phyloP scores from a whole-genome alignment of 2,113 vertebrate species.

The Cichladusa arquata region DNA sequence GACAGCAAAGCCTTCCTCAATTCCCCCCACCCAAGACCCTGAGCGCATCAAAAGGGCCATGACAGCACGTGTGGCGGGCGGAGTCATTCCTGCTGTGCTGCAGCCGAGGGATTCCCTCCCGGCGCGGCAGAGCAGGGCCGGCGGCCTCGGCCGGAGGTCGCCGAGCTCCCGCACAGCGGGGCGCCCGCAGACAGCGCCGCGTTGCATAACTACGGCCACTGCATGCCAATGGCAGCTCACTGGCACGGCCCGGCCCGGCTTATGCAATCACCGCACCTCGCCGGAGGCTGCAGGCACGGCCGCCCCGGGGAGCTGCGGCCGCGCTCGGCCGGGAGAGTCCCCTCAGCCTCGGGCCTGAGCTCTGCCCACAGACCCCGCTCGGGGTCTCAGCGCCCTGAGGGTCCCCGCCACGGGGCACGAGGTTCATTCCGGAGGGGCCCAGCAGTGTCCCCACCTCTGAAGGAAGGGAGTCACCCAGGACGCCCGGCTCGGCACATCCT shows the following conservation, averaged over 20 bases:
- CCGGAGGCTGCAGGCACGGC: background rate
- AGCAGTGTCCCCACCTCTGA: background rate
- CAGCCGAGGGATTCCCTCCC: background rate
- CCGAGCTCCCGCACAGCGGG: background rate
- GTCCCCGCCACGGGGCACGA: background rate
- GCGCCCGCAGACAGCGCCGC: background rate
- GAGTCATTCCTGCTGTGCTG: background rate
- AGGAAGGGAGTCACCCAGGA: background rate
- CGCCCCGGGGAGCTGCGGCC: background rate
- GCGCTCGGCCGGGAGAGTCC: background rate
- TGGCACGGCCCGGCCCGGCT: background rate
- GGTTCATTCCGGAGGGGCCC: background rate
- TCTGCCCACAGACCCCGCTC: background rate
- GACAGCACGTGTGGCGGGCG: background rate
- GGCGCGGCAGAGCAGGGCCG: background rate
- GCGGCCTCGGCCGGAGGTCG: background rate
- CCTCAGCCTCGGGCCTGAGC: background rate
- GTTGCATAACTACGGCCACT: background rate
- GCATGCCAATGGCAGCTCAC: background rate
- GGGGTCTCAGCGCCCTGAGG: background rate
- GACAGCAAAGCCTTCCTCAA: background rate
- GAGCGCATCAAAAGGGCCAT: background rate
- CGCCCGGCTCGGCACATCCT: background rate
- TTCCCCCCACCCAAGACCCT: background rate
- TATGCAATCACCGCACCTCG: background rate